Percentiles rank a stretch among this genome's conserved stretches.
Conservation (phyloP, 2,797 vertebrate genomes). For the Denticeps clupeoides region DNA sequence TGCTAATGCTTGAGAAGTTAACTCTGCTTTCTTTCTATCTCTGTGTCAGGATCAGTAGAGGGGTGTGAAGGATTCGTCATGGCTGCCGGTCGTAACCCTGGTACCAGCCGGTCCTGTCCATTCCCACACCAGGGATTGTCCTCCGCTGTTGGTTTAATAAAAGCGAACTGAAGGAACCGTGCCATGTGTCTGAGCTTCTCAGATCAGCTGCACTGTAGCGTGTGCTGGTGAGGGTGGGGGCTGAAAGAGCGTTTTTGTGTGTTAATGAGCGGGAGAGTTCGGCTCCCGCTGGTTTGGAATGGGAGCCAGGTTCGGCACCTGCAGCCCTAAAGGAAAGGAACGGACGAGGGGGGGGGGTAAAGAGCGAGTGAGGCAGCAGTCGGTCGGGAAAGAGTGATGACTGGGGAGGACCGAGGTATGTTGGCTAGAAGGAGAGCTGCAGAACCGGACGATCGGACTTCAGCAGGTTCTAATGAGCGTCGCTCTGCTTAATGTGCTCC, state of each 20-base stretch:
- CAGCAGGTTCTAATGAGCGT: slow-evolving; percentile 21
- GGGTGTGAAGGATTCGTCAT: slow-evolving; percentile 14
- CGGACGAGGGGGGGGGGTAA: slow-evolving; percentile 7
- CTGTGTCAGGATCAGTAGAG: slow-evolving; percentile 42
- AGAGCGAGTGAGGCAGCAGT: slow-evolving; percentile 22
- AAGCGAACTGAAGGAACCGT: too few species aligned
- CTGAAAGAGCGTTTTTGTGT: slow-evolving; percentile 40
- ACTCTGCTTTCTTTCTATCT: too few species aligned
- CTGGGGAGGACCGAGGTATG: slow-evolving; percentile 1
- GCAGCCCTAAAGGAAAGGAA: slow-evolving; percentile 43
- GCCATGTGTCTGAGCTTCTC: background rate
- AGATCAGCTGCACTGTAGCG: background rate
- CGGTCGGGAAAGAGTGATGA: slow-evolving; percentile 33
- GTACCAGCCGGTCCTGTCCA: too few species aligned
- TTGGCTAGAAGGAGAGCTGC: background rate
- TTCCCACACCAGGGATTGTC: too few species aligned
- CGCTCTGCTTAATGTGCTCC: slow-evolving; percentile 20
- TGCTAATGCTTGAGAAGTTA: too few species aligned
- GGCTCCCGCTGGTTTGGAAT: slow-evolving; percentile 62
- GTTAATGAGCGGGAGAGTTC: slow-evolving; percentile 58
- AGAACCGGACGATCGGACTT: slow-evolving; percentile 1
- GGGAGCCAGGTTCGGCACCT: slow-evolving; percentile 62
- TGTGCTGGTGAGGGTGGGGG: slow-evolving; percentile 4
- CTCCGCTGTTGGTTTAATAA: too few species aligned
- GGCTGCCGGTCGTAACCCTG: slow-evolving; percentile 22